A percentile compares a stretch with the other conserved stretches of the same genome.
Evolutionary conservation across 1,140 invertebrate species (phyloP).

Genomic region (Achatina immaculata): DNA sequence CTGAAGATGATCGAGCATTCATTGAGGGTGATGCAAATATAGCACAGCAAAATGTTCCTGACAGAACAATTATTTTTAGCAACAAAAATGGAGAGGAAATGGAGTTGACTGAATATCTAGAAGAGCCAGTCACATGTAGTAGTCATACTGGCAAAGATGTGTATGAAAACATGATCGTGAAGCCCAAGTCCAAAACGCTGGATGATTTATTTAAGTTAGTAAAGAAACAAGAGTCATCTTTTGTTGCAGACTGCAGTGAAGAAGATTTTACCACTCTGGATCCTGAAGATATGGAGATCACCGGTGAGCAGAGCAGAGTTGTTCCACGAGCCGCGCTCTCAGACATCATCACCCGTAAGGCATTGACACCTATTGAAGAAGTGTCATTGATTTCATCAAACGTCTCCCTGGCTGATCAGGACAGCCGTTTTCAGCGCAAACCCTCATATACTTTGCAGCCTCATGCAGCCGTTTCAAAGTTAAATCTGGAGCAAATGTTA

Average conservation of each 20-base stretch:
- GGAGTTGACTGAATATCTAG: background rate
- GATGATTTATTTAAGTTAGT: conserved; percentile 19
- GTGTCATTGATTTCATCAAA: background rate
- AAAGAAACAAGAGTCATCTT: background rate
- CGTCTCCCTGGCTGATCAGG: background rate
- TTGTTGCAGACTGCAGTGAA: background rate
- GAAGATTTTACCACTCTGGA: background rate
- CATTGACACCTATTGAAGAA: background rate
- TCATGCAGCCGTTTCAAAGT: background rate
- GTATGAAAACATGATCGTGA: background rate
- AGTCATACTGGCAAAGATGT: background rate
- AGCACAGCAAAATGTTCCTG: background rate
- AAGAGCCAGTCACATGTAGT: background rate
- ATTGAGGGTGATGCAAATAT: background rate
- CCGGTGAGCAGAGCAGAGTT: background rate
- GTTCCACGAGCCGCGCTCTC: background rate
- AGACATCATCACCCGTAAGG: background rate
- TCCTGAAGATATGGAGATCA: conserved; percentile 14
- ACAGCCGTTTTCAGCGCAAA: background rate
- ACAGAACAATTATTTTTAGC: background rate
- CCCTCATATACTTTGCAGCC: background rate
- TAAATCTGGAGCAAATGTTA: background rate
- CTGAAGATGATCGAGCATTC: background rate
- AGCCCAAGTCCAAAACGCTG: background rate
- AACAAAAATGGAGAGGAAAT: background rate